Base-by-base conservation (phyloP, 2,797 vertebrate species). In the Myiothlypis chrysogaster region DNA sequence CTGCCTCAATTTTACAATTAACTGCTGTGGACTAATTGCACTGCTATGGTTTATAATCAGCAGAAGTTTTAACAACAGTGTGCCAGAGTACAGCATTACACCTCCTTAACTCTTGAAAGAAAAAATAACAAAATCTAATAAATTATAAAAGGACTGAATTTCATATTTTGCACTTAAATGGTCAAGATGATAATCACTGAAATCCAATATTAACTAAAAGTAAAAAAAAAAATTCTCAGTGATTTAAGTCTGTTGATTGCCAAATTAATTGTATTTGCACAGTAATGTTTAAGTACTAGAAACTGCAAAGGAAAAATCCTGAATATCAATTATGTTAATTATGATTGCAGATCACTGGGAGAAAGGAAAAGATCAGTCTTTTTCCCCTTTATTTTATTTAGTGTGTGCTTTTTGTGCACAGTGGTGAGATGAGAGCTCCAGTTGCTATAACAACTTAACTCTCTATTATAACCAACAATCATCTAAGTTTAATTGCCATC, bases 391-490 rank as follows among this genome's bases (percentile, higher is more conserved):
- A 57, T 65, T 87, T 89, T 15, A 73, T 70, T 76, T 50, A 82
- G 32, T 41, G 7, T 49, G 43, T 88, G 70, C 55, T 86, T 91
- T 81, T 63, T 76, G 34, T 49, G 59, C 34, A 82, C 47, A 63
- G 52, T 23, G 34, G 39, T 59, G 53, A 88, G 65, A 88, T 41
- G 43, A 92, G 83, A 82, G 77, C 77, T 87, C 44, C 75, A 84
- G 92, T 95, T 97, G 94, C 92, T 96, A 92, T 96, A 95, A 95
- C 88, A 96, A 95, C 89, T 95, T 92, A 89, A 89, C 41, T 87
- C 64, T 70, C 80, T 44, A 93, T 84, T 92, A 85, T 56, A 94
- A 95, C 90, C 93, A 94, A 94, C 79, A 90, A 80, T 85, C 78
- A 92, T 53, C 83, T 56, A 43, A 49, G 44, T 87, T 91, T 96